phyloP scores from a whole-genome alignment of 2,113 vertebrate genomes.

The Motacilla alba region DNA sequence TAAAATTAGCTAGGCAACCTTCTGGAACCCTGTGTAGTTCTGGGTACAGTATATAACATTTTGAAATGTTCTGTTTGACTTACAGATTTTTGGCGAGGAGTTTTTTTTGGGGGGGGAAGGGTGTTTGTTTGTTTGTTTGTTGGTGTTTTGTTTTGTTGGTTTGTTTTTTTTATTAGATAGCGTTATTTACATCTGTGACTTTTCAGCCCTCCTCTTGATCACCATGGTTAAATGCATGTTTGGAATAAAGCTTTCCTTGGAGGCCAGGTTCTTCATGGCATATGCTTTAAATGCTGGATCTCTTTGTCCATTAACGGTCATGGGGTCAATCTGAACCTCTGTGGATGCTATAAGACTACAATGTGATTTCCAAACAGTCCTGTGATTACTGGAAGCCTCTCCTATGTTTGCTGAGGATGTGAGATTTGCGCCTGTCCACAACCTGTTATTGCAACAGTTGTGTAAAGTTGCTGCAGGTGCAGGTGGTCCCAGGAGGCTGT shows the following conservation, averaged over 20 bases:
- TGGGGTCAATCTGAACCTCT: not conserved
- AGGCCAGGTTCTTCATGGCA: not conserved
- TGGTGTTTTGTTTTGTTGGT: too few relatives aligned
- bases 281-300: not conserved
- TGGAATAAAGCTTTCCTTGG: not conserved
- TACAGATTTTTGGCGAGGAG: not conserved
- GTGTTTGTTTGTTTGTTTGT: not conserved
- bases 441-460: not conserved
- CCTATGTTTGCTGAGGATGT: not conserved
- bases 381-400: not conserved
- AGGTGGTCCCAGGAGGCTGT: not conserved
- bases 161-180: not conserved
- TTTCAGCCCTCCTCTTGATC: not conserved
- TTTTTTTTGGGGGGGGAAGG: not conserved
- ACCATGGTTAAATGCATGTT: not conserved
- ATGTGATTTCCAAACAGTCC: not conserved
- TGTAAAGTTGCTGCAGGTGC: not conserved
- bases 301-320: not conserved
- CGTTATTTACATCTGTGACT: not conserved
- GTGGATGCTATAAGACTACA: not conserved
- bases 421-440: not conserved
- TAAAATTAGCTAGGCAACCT: not conserved
- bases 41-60: not conserved
- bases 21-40: not conserved
- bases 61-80: not conserved